Evolutionary conservation across 2,888 invertebrate species (phyloP), one percentile per base, ranked within the genome.

Genomic region (Hesperia comma): DNA sequence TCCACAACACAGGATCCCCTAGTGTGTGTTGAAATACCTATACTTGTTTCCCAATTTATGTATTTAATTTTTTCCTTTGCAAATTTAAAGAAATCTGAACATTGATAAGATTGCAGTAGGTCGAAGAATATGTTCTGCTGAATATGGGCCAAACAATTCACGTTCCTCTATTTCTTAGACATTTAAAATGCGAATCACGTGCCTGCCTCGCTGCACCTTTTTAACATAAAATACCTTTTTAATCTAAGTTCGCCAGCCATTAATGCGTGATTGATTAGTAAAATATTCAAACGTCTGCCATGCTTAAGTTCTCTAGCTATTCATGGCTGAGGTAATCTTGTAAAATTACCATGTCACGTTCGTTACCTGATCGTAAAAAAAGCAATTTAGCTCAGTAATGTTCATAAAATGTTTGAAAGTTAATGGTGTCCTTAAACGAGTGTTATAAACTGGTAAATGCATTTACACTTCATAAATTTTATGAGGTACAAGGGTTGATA

Each of bases 331-430:
- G 21, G 21, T 51, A 51, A 51, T 51, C 51, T 51, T 51, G 21
- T 51, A 51, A 21, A 49, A 51, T 51, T 26, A 21, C 51, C 21
- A 51, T 51, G 51, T 51, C 51, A 51, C 51, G 51, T 51, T 51
- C 26, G 51, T 51, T 26, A 51, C 21, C 51, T 51, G 51, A 26
- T 51, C 51, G 51, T 51, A 51, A 51, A 51, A 26, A 51, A 51
- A 51, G 51, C 14, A 5, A 26, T 51, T 51, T 26, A 14, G 14
- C 21, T 51, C 51, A 26, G 51, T 51, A 12, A 51, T 51, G 21
- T 51, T 51, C 51, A 51, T 26, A 51, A 14, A 26, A 26, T 26
- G 14, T 51, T 51, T 26, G 14, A 26, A 51, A 8, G 21, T 51
- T 51, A 12, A 51, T 26, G 14, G 21, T 51, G 6, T 51, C 21